Evolutionary conservation across 2,113 vertebrate species (phyloP).

Genomic region (Pteruthius melanotis): DNA sequence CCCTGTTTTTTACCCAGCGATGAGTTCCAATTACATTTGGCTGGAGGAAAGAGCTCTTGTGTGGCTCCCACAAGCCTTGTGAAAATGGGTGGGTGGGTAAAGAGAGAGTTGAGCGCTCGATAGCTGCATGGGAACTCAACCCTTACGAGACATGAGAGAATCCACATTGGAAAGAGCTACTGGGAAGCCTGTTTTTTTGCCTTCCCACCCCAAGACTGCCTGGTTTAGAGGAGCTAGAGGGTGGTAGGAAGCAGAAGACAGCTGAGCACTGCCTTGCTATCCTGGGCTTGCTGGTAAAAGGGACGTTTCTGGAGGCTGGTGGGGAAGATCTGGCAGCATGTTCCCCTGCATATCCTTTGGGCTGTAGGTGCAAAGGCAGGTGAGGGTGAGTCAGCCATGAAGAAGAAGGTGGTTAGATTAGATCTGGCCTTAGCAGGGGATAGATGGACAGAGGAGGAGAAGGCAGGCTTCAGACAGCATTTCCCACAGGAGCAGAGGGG

Average conservation of each 20-base stretch:
- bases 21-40: not conserved
- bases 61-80: conserved; percentile 20
- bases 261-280: not conserved
- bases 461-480: not conserved
- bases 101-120: not conserved
- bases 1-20: not conserved
- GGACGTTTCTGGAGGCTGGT: not conserved
- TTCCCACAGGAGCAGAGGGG: not conserved
- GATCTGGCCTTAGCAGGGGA: not conserved
- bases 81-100: conserved; percentile 50
- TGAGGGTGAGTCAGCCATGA: not conserved
- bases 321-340: not conserved
- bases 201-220: not conserved
- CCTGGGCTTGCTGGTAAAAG: not conserved
- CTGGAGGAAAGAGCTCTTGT: conserved; percentile 29
- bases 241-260: not conserved
- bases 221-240: not conserved
- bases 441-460: not conserved
- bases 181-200: not conserved
- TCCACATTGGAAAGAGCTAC: not conserved
- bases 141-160: not conserved
- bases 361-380: not conserved
- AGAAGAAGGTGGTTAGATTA: not conserved
- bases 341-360: not conserved
- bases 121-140: not conserved